A percentile compares a stretch with the other conserved stretches of the same genome.
phyloP scores from a whole-genome alignment of 2,113 vertebrate genomes.

The Ibidorhyncha struthersii region DNA sequence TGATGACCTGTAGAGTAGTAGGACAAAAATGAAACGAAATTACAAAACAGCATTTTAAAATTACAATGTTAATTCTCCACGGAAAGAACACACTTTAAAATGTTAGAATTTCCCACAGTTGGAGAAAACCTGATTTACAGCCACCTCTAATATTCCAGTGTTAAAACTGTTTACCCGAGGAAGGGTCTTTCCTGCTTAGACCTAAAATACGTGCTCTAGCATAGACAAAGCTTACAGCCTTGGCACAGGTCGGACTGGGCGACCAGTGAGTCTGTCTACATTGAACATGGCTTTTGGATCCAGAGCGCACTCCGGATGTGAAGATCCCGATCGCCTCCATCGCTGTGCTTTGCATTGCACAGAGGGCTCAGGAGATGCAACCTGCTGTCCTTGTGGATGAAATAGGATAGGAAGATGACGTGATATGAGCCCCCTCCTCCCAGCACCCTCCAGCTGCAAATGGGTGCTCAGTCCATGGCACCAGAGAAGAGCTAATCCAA shows the following conservation, averaged over 20 bases:
- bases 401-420: not conserved
- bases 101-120: not conserved
- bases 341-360: not conserved
- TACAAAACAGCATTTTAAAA: not conserved
- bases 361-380: accelerated
- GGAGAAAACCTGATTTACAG: not conserved
- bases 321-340: accelerated
- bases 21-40: not conserved
- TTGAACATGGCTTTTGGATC: not conserved
- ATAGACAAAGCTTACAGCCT: not conserved
- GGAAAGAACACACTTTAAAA: not conserved
- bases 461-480: not conserved
- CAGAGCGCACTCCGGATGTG: accelerated
- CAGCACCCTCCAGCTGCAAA: not conserved
- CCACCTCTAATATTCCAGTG: not conserved
- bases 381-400: not conserved
- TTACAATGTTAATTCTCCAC: not conserved
- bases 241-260: not conserved
- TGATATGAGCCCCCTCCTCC: accelerated
- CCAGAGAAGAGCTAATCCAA: not conserved
- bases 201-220: not conserved
- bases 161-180: not conserved
- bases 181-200: not conserved
- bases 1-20: not conserved
- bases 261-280: not conserved